Evolutionary conservation across 2,888 invertebrate species (phyloP), one percentile per base, ranked within the genome.

Genomic region (Cephalotes varians): DNA sequence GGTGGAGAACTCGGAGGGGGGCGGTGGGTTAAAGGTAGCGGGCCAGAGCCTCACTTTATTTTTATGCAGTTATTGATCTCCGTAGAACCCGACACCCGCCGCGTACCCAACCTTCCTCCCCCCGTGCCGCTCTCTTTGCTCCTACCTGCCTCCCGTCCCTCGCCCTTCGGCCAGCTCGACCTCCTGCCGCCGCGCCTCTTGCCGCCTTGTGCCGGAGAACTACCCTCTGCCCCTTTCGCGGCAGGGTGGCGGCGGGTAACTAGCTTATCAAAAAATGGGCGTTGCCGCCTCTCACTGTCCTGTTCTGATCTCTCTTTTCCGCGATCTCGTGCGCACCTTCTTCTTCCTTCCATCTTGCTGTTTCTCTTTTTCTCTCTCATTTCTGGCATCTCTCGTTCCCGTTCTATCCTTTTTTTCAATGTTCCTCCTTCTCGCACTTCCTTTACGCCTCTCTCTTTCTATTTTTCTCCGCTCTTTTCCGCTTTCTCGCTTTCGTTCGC

Each of bases 231-330:
- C 88, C 88, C 86, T 73, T 87, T 90, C 91, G 89, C 88, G 85
- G 87, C 85, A 90, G 84, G 92, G 92, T 92, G 93, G 92, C 91
- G 93, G 93, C 91, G 93, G 93, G 94, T 94, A 94, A 94, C 94
- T 94, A 94, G 94, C 94, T 94, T 94, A 94, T 94, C 94, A 94
- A 94, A 94, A 94, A 94, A 94, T 94, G 94, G 94, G 94, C 94
- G 94, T 94, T 94, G 94, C 94, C 94, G 90, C 92, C 92, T 92
- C 88, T 91, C 91, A 92, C 92, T 90, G 89, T 91, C 91, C 90
- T 92, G 88, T 87, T 93, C 90, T 84, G 64, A 77, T 83, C 91
- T 86, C 85, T 74, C 69, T 80, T 67, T 86, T 80, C 71, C 71
- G 54, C 81, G 73, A 67, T 54, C 84, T 73, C 67, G 47, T 28